Conservation (phyloP, 1,140 invertebrate genomes). For the Saxidomus purpurata region DNA sequence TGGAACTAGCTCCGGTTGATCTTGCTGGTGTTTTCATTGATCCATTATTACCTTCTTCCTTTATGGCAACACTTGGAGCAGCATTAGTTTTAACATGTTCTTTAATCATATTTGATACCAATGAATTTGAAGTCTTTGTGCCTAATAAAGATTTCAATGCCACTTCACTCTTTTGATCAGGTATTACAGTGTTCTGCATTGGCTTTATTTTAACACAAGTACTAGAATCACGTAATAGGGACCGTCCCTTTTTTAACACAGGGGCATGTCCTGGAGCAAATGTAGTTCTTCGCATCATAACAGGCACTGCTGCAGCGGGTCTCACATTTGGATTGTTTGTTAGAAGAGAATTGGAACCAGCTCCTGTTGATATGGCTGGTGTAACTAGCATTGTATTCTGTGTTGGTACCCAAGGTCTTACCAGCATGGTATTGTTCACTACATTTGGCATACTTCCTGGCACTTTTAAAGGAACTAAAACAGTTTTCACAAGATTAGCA, state of each 20-base stretch:
- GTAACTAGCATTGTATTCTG: not conserved
- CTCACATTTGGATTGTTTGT: not conserved
- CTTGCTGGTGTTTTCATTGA: no score
- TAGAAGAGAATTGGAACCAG: not conserved
- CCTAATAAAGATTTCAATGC: not conserved
- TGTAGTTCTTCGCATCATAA: not conserved
- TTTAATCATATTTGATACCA: not conserved
- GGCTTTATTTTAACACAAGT: not conserved
- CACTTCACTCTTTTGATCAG: not conserved
- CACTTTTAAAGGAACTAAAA: not conserved
- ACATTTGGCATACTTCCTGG: not conserved
- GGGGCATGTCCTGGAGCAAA: not conserved
- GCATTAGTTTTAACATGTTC: not conserved
- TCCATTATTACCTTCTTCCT: not conserved
- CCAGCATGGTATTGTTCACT: not conserved
- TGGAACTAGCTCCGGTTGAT: not conserved
- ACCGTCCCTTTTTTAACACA: not conserved
- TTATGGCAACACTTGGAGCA: not conserved
- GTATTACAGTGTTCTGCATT: not conserved
- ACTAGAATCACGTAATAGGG: not conserved
- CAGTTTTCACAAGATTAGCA: not conserved
- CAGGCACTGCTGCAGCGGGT: not conserved
- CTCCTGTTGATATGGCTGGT: not conserved
- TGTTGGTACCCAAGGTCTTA: not conserved
- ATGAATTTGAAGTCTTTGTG: not conserved